Base-by-base conservation (phyloP, 2,113 vertebrate genomes). In the Istiophorus platypterus region DNA sequence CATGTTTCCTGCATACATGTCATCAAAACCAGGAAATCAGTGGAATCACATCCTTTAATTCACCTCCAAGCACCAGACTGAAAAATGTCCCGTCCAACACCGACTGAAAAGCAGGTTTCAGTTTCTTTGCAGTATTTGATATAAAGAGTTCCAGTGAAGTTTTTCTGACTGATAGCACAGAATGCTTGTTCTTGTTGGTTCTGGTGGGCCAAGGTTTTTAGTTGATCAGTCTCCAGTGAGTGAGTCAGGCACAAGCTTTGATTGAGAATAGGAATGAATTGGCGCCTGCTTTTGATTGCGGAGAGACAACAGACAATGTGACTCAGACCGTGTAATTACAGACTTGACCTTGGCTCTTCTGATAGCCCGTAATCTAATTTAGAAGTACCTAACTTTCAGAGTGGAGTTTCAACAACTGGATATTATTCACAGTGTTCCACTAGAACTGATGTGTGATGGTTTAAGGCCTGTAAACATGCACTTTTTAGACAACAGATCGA, bases 241-340 rank as follows among this genome's bases (percentile, higher is more conserved):
- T 45, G 62, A 78, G 22, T 71, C 49, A 41, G 31, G 3, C 37
- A 51, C 66, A n/a, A 13, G 39, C 49, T 59, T 6, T 81, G 56
- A 29, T 17, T 8, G 49, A 59, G 63, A 15, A 42, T 7, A 17
- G 9, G 63, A 12, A 42, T 7, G 22, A 10, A 12, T 0, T 2
- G 17, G 13, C 8, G n/a, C 14, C 24, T 39, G 26, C 8, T 27
- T 73, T 67, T 18, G 5, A 68, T 54, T 54, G 24, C 54, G 1
- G 31, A 49, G 49, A 57, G 58, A 65, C 49, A 51, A 31, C 54
- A 66, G 51, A 59, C 39, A 26, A 47, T 51, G 64, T 59, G 58
- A 76, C 51, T 57, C 52, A 52, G 12, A 51, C 11, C 10, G 0
- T 76, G 34, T 52, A 58, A 67, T 71, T 66, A 71, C 59, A 78